Evolutionary conservation across 1,140 invertebrate species (phyloP).

Genomic region (Tetraneura akinire): DNA sequence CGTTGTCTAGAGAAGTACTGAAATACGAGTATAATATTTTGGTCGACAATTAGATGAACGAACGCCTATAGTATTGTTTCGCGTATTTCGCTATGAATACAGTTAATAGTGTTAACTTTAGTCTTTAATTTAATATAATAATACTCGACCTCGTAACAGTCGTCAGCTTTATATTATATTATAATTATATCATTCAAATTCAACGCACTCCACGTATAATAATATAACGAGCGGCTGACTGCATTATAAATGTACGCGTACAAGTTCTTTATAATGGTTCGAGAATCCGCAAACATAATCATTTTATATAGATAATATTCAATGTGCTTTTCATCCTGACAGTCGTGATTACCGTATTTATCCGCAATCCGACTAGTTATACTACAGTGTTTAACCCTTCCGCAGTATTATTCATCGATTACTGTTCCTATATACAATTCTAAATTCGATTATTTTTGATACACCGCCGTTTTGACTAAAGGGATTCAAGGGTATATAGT

Average conservation of each 20-base stretch:
- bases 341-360: not conserved
- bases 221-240: not conserved
- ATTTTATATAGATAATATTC: no score
- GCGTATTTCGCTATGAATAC: no score
- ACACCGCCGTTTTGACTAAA: not conserved
- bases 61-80: no score
- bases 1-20: no score
- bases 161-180: not conserved
- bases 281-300: not conserved
- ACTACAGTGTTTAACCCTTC: no score
- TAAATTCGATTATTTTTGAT: not conserved
- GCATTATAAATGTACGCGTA: not conserved
- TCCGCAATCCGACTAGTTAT: not conserved
- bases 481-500: not conserved
- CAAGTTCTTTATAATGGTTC: no score
- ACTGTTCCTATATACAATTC: not conserved
- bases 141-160: not conserved
- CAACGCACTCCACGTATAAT: no score
- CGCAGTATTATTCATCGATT: not conserved
- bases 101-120: no score
- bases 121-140: no score
- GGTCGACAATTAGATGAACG: no score
- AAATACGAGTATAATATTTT: no score
- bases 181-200: not conserved
- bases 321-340: not conserved